Percentiles rank a stretch among this genome's conserved stretches.
These are phyloP conservation scores for Seladonia tumulorum DNA, from an alignment of 2,888 invertebrate genomes.

Conservation along the genomic window DNA sequence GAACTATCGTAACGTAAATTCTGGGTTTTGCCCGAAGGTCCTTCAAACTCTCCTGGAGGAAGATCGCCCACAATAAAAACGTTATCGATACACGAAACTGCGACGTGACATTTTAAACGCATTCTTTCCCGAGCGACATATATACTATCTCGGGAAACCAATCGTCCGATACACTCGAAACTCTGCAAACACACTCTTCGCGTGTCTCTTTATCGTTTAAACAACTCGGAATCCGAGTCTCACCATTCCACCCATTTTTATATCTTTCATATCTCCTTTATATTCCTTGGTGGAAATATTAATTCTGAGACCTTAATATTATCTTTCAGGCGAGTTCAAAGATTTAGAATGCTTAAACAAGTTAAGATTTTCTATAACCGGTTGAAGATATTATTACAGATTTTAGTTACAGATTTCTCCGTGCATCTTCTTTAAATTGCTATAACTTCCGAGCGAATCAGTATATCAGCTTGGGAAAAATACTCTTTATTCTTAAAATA, in stretches of 20 bases:
- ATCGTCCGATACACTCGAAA: neutral
- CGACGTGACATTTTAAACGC: slow-evolving; percentile 3
- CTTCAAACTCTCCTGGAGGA: neutral
- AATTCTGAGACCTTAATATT: neutral
- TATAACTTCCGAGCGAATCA: too few species aligned
- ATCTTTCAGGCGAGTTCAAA: too few species aligned
- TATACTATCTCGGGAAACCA: neutral
- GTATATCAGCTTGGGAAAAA: too few species aligned
- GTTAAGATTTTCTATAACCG: too few species aligned
- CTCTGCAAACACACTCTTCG: neutral
- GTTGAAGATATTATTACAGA: too few species aligned
- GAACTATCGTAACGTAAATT: neutral
- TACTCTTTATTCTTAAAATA: neutral
- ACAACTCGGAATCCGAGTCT: neutral
- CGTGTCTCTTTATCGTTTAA: neutral
- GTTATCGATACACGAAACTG: neutral
- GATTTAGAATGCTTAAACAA: too few species aligned
- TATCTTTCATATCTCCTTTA: neutral
- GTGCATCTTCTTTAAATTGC: too few species aligned
- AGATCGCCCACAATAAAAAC: neutral
- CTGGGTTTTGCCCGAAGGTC: neutral
- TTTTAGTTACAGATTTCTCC: too few species aligned
- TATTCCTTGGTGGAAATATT: neutral
- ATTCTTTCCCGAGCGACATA: neutral
- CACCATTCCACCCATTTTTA: neutral